Base-by-base conservation (phyloP, 1,140 invertebrate species). In the Orussus abietinus region DNA sequence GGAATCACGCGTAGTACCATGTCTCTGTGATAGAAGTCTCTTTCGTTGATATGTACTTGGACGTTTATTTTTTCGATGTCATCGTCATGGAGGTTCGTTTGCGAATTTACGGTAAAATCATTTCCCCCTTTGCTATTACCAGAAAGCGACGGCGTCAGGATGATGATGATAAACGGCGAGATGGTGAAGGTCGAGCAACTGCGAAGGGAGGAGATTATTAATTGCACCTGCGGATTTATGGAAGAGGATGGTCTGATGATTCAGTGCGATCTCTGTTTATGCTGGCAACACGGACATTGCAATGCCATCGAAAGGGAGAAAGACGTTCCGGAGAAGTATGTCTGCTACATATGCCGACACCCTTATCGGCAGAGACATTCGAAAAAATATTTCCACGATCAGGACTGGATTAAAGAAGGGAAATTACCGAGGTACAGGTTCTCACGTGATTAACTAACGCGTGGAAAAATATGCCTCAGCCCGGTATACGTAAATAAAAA, bases 231-330 rank as follows among this genome's bases (percentile, higher is more conserved):
- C 79, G 79, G 80, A 7, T 75, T 78, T 55, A 81, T 79, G 45
- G 91, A 95, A 71, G 92, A 96, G 70, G 91, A 93, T 66, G 92
- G 92, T 3, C 71, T 95, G 3, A 96, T 95, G 91, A 89, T 96
- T 53, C 84, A 96, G 77, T 96, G 93, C 72, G 93, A 96, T 62
- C 75, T 93, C 13, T 96, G 92, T 59, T 72, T 94, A 7, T 92
- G 90, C 64, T 96, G 92, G 93, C 92, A 96, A 67, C 92, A 96
- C 67, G 91, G 89, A 1, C 76, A 81, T 25, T 96, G 92, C 57
- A 88, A 92, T 63, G 83, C 84, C 30, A 90, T 93, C 43, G 80
- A 86, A 41, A 79, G 77, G 19, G 88, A 91, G 48, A 78, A 77
- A 7, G 79, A 92, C 64, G 88, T 94, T 7, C 91, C 92, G 0